These are phyloP conservation scores for Falco concolor DNA, from an alignment of 2,797 vertebrate species.

Conservation along the genomic window DNA sequence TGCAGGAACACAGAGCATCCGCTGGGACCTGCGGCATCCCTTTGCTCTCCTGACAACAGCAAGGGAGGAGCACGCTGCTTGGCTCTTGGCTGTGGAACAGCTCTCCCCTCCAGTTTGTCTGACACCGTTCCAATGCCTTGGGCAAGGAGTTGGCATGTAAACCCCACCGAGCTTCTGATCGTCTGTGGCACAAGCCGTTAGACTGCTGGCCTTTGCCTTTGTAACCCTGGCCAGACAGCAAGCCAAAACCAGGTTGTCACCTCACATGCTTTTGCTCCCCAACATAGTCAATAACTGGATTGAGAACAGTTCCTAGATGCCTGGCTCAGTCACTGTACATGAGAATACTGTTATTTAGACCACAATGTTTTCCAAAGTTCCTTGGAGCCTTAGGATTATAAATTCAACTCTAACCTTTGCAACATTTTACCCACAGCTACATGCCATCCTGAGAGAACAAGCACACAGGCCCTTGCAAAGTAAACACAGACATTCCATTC, in stretches of 20 bases:
- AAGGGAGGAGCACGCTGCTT: fast-evolving
- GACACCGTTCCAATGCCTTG: fast-evolving
- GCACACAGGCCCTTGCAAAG: background rate
- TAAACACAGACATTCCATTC: background rate
- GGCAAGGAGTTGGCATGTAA: background rate
- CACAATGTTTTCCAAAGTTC: background rate
- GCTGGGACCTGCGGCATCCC: fast-evolving
- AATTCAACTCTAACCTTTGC: background rate
- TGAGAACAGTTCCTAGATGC: background rate
- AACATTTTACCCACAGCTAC: background rate
- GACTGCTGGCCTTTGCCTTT: background rate
- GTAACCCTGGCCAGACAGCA: background rate
- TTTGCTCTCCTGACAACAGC: background rate
- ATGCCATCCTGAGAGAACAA: background rate
- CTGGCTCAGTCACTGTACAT: background rate
- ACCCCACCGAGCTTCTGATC: background rate
- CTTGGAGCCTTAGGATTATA: background rate
- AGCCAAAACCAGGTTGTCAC: background rate
- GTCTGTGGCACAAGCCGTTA: background rate
- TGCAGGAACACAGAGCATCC: background rate
- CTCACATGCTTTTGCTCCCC: background rate
- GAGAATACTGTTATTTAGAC: background rate
- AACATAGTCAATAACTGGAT: background rate
- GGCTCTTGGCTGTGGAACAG: background rate
- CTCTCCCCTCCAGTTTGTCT: background rate